These are phyloP conservation scores for Denticeps clupeoides DNA, from an alignment of 2,797 vertebrate genomes.

Conservation along the genomic window DNA sequence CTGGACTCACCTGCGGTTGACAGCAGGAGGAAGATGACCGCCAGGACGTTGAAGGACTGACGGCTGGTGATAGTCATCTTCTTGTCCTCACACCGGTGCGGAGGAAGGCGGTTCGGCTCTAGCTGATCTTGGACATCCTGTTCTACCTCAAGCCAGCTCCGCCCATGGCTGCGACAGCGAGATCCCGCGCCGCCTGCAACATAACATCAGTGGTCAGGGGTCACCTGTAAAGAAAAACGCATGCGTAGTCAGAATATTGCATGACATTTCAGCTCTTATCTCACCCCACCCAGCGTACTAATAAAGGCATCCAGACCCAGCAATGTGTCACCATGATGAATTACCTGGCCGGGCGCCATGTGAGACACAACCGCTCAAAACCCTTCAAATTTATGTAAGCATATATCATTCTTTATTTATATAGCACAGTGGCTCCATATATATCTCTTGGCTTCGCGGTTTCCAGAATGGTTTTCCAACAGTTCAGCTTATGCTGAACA, in stretches of 20 bases:
- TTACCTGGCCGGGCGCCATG: too few relatives aligned
- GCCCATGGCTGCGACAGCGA: conserved; percentile 49
- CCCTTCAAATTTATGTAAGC: too few relatives aligned
- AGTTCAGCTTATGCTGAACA: too few relatives aligned
- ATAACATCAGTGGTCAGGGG: conserved; percentile 8
- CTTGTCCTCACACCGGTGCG: conserved; percentile 71
- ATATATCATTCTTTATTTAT: too few relatives aligned
- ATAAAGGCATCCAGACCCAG: too few relatives aligned
- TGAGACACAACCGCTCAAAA: too few relatives aligned
- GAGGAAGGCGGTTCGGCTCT: conserved; percentile 40
- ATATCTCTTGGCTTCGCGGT: too few relatives aligned
- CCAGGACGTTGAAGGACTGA: conserved; percentile 81
- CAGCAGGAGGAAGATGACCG: conserved; percentile 75
- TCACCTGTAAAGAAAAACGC: conserved; percentile 4
- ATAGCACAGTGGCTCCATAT: too few relatives aligned
- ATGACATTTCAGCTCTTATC: too few relatives aligned
- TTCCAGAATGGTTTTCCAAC: too few relatives aligned
- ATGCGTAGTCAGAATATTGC: conserved; percentile 16
- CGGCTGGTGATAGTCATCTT: conserved; percentile 92
- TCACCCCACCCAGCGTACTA: too few relatives aligned
- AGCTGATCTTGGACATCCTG: conserved; percentile 51
- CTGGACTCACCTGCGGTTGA: conserved; percentile 77
- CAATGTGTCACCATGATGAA: too few relatives aligned
- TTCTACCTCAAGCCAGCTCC: conserved; percentile 35
- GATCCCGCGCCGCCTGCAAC: conserved; percentile 28